Conservation (phyloP, 2,888 invertebrate species). For the Silvanus unidentatus region DNA sequence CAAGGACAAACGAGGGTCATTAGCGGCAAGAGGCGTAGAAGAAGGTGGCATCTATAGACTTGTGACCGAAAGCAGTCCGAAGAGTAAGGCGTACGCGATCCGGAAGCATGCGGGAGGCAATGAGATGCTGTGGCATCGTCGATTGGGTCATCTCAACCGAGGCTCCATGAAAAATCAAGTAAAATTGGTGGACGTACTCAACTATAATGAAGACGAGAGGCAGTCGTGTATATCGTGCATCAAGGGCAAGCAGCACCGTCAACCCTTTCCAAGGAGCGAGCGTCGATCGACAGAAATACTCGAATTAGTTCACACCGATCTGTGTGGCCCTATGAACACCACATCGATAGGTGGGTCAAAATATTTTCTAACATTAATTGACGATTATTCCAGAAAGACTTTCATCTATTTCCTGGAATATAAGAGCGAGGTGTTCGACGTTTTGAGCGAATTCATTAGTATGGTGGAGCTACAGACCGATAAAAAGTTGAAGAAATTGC, state of each 20-base stretch:
- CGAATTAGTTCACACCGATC: conserved; percentile 27
- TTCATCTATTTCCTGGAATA: conserved; percentile 26
- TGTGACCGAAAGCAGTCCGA: conserved; percentile 3
- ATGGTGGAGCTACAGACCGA: conserved; percentile 23
- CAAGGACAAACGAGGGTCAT: conserved; percentile 12
- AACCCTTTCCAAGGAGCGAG: conserved; percentile 23
- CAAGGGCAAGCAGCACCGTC: conserved; percentile 28
- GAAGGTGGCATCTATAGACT: conserved; percentile 21
- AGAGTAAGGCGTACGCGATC: not conserved
- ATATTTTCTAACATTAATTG: conserved; percentile 30
- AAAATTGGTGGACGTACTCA: not conserved
- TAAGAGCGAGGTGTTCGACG: conserved; percentile 20
- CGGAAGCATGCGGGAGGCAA: not conserved
- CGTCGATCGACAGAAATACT: conserved; percentile 22
- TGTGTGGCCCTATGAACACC: conserved; percentile 29
- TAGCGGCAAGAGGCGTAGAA: conserved; percentile 16
- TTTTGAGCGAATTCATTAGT: conserved; percentile 21
- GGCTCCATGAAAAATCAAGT: not conserved
- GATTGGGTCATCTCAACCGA: conserved; percentile 11
- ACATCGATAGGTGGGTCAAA: conserved; percentile 21
- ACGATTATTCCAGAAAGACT: conserved; percentile 25
- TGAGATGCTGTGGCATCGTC: conserved; percentile 9
- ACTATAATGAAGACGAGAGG: not conserved
- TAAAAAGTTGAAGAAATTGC: conserved; percentile 22
- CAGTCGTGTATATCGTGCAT: conserved; percentile 13